Evolutionary conservation across 2,113 vertebrate genomes (phyloP).

Genomic region (Cochlearius cochlearius): DNA sequence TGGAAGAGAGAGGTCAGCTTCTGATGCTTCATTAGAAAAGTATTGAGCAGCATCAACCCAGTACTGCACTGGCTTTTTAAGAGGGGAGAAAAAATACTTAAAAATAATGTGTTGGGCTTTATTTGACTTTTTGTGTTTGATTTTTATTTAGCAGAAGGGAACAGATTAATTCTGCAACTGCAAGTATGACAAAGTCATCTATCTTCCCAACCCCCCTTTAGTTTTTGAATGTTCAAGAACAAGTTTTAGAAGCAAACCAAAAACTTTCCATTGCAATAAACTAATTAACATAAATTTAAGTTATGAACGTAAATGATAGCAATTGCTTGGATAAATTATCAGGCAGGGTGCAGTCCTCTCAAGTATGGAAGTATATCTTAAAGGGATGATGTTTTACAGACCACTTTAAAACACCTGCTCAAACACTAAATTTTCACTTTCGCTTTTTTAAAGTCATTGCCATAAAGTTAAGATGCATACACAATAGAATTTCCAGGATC

Average conservation of each 20-base stretch:
- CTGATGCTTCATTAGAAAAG: not conserved
- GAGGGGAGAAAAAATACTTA: not conserved
- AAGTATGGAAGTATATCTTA: not conserved
- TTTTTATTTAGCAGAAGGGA: not conserved
- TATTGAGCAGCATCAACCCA: not conserved
- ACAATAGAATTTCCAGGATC: not conserved
- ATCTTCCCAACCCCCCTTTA: accelerated
- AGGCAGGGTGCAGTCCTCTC: not conserved
- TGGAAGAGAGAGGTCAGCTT: not conserved
- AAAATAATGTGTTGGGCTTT: not conserved
- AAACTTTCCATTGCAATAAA: not conserved
- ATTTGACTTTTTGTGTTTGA: not conserved
- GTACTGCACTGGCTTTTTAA: not conserved
- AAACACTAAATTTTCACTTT: not conserved
- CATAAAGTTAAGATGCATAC: not conserved
- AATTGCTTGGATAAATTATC: not conserved
- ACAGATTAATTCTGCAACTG: not conserved
- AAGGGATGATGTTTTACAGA: not conserved
- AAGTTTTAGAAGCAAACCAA: not conserved
- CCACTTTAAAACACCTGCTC: not conserved
- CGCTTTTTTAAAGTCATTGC: not conserved
- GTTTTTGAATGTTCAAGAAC: not conserved
- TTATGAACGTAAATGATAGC: not conserved
- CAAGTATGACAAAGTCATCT: not conserved
- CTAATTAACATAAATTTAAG: not conserved